Conservation (phyloP, 2,797 vertebrate species). For the Novumbra hubbsi region DNA sequence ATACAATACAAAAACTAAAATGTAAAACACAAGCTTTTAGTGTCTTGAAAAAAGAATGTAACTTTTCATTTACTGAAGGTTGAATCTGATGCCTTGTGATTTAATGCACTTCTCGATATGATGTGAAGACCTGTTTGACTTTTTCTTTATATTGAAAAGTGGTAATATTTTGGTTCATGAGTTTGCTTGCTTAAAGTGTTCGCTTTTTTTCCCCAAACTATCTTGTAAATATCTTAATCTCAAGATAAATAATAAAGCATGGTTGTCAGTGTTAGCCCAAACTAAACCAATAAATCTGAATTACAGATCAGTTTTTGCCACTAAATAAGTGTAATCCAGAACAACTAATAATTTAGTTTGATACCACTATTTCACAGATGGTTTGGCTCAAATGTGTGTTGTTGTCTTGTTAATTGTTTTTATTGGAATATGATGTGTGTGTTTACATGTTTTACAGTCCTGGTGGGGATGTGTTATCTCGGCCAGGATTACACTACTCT, state of each 20-base stretch:
- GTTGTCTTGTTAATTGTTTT: constrained; percentile 1
- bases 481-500: too few species aligned
- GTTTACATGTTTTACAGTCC: constrained; percentile 1
- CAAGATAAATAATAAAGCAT: not conserved
- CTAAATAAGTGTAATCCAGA: not conserved
- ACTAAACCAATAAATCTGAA: not conserved
- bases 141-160: not conserved
- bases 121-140: not conserved
- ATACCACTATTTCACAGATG: constrained; percentile 10
- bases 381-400: constrained; percentile 12
- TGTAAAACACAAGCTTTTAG: not conserved
- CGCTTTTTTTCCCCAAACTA: not conserved
- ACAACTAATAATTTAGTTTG: not conserved
- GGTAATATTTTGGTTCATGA: not conserved
- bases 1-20: not conserved
- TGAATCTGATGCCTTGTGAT: not conserved
- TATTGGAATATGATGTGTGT: constrained; percentile 10
- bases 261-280: not conserved
- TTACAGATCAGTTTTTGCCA: not conserved
- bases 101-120: not conserved
- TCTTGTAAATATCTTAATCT: not conserved
- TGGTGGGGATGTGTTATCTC: too few species aligned
- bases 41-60: not conserved
- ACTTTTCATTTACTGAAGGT: not conserved
- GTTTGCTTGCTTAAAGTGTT: not conserved